Conservation (phyloP, 1,140 invertebrate species). For the Zaprionus camerounensis region DNA sequence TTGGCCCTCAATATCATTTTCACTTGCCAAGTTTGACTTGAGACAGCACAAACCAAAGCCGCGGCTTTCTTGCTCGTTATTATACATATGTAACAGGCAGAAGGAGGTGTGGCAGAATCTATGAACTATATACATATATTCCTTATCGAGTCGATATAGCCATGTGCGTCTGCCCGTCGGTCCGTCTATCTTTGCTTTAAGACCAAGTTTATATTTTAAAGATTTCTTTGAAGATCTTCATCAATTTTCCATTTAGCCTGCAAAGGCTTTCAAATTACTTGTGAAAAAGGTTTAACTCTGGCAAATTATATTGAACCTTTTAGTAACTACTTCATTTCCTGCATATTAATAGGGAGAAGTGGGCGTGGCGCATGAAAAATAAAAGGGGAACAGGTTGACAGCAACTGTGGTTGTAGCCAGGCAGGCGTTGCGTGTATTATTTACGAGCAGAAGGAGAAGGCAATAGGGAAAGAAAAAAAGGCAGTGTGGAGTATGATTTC, state of each 20-base stretch:
- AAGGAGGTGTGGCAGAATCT: too few species aligned
- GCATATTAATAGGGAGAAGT: constrained; percentile 50
- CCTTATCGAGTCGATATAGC: too few species aligned
- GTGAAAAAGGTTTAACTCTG: background rate
- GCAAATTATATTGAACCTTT: background rate
- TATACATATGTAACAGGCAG: too few species aligned
- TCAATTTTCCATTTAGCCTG: background rate
- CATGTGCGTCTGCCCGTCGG: too few species aligned
- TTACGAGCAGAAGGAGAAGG: constrained; percentile 54
- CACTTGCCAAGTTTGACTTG: too few species aligned
- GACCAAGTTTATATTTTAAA: too few species aligned
- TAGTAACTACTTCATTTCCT: constrained; percentile 69
- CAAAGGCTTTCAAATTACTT: background rate
- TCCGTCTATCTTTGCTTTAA: too few species aligned
- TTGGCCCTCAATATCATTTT: too few species aligned
- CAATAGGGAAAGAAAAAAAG: background rate
- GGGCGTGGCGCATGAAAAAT: constrained; percentile 23
- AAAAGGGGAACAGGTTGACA: constrained; percentile 45
- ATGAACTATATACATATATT: too few species aligned
- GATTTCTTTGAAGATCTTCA: background rate
- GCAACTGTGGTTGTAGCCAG: constrained; percentile 58
- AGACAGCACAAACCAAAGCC: too few species aligned
- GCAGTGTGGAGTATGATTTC: background rate
- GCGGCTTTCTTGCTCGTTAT: too few species aligned
- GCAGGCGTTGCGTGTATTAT: constrained; percentile 76